Percentiles rank a stretch among this genome's conserved stretches.
phyloP scores from a whole-genome alignment of 2,888 invertebrate species.

The Dolomedes plantarius region DNA sequence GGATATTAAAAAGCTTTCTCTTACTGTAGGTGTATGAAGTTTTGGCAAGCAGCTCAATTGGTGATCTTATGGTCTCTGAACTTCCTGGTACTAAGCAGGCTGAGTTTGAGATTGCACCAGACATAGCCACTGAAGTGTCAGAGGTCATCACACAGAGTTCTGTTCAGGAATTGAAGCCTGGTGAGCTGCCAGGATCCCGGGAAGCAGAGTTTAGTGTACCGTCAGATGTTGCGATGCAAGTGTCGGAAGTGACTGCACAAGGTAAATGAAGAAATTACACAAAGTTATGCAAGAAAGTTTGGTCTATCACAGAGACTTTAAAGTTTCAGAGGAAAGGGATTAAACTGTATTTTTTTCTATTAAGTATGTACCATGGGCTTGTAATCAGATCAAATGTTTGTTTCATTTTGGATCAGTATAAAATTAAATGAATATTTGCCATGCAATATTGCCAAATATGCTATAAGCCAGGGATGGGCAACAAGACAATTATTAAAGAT shows the following conservation, averaged over 20 bases:
- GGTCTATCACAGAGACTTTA: too few species aligned
- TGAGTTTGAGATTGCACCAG: constrained; percentile 41
- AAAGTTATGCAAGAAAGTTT: too few species aligned
- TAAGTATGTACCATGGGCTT: too few species aligned
- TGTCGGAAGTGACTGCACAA: constrained; percentile 65
- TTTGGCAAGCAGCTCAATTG: constrained; percentile 50
- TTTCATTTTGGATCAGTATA: too few species aligned
- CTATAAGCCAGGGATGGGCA: too few species aligned
- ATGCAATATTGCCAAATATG: too few species aligned
- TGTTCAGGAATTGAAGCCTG: constrained; percentile 53
- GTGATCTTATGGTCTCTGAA: constrained; percentile 44
- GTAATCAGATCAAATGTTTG: too few species aligned
- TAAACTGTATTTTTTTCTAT: too few species aligned
- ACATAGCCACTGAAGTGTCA: constrained; percentile 61
- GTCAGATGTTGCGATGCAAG: constrained; percentile 69
- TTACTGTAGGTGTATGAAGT: constrained; percentile 51
- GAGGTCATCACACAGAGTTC: constrained; percentile 49
- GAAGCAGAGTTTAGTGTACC: constrained; percentile 54
- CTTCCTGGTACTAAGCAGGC: constrained; percentile 61
- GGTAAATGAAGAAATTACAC: constrained; percentile 36
- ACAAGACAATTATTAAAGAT: too few species aligned
- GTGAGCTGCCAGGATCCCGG: constrained; percentile 60
- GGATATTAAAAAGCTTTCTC: too few species aligned
- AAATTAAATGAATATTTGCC: too few species aligned
- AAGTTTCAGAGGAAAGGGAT: too few species aligned